A percentile compares a stretch with the other conserved stretches of the same genome.
phyloP scores from a whole-genome alignment of 2,888 invertebrate genomes.

The Drosophila hamatofila region DNA sequence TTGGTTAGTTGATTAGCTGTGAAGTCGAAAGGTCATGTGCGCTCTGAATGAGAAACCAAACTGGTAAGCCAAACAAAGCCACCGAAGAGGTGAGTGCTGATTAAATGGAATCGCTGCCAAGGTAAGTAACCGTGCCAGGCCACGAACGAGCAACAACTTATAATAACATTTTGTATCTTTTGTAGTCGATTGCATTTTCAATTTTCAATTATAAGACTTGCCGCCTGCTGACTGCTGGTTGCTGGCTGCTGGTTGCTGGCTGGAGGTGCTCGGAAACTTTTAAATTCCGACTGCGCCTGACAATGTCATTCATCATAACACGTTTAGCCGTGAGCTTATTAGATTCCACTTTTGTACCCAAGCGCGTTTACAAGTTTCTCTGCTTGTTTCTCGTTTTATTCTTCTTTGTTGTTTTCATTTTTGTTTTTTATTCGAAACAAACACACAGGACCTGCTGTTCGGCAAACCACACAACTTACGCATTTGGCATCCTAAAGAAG shows the following conservation, averaged over 20 bases:
- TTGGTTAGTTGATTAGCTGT: constrained; percentile 75
- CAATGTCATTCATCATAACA: constrained; percentile 80
- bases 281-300: constrained; percentile 72
- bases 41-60: constrained; percentile 2
- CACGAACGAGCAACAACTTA: constrained; percentile 23
- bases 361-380: constrained; percentile 73
- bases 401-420: constrained; percentile 36
- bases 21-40: constrained; percentile 25
- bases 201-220: constrained; percentile 65
- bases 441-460: constrained; percentile 62
- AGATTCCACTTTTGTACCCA: constrained; percentile 77
- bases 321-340: constrained; percentile 78
- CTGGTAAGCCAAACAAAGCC: neutral
- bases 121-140: constrained; percentile 6
- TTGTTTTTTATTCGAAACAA: constrained; percentile 28
- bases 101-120: constrained; percentile 15
- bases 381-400: constrained; percentile 38
- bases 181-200: constrained; percentile 49
- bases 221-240: neutral
- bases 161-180: constrained; percentile 34
- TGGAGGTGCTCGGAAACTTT: constrained; percentile 44
- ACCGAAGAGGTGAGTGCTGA: neutral
- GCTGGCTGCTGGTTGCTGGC: neutral
- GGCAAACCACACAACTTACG: constrained; percentile 56
- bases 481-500: constrained; percentile 62